Evolutionary conservation across 1,140 invertebrate species (phyloP), one percentile per base, ranked within the genome.

Genomic region (Asbolus verrucosus): DNA sequence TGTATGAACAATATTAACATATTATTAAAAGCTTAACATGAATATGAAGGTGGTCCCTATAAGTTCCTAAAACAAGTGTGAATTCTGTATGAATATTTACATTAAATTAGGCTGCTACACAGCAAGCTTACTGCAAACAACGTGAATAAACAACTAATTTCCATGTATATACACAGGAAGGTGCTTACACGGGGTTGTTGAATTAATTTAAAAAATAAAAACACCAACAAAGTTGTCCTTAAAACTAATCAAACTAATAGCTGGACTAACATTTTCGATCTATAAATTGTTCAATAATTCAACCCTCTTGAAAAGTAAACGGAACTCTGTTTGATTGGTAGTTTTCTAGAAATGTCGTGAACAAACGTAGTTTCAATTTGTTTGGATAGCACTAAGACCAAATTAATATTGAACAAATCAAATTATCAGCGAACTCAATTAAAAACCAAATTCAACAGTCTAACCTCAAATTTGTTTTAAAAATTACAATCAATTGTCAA

Each of bases 81-180:
- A 46, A 70, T 65, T 70, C 67, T 70, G 59, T 41, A 70, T 70
- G 68, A 70, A 70, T 70, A 70, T 70, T 70, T 70, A 70, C 68
- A 70, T 61, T 70, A 60, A 70, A 65, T 61, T 60, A 62, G 68
- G 68, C 60, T 60, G 63, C 36, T 65, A 60, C 68, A 70, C 30
- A 62, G 59, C 60, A 61, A 62, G 68, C 46, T 70, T 65, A 60
- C 68, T 70, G 68, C 68, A 70, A 70, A 70, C 68, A 70, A 70
- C 60, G 68, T 65, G 68, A 62, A 60, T 70, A 70, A 70, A 70
- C 68, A 70, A 61, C 60, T 70, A 70, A 70, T 70, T 70, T 70
- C 61, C 68, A 70, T 70, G 68, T 60, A 70, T 65, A 70, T 70
- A 67, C 30, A 65, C 36, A 65, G 31, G 59, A 69, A 39, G 39